Evolutionary conservation across 2,113 vertebrate species (phyloP), one percentile per base, ranked within the genome.

Genomic region (Varanus komodoensis): DNA sequence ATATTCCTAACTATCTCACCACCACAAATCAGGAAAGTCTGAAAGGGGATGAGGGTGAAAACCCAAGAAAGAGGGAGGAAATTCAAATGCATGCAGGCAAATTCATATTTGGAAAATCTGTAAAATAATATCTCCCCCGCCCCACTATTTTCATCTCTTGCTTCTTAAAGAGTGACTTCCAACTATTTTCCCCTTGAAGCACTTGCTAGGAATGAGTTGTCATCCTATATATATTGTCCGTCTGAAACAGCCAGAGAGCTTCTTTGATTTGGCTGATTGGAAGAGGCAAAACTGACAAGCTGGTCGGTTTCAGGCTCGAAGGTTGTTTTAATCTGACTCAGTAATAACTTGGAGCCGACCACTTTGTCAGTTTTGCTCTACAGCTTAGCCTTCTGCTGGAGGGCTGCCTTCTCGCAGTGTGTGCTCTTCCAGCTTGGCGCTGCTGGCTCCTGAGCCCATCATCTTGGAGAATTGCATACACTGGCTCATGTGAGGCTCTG

Each of bases 221-320:
- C 71, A 77, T 84, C 5, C 82, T 61, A 9, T n/a, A 89, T 77
- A 89, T 15, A 84, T 50, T 77, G 29, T 61, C 61, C n/a, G 32
- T 78, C 80, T 71, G 69, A 82, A 82, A 27, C 68, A 29, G 68
- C 34, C 54, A 89, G 87, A 71, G 25, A 89, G 34, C 69, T 74
- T 69, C 23, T 54, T 83, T 83, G 52, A 54, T 52, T 64, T 64
- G 80, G 68, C 69, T 74, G 68, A 77, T 50, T 74, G 54, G 81
- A 77, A 84, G 34, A 89, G 71, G 73, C 81, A 84, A 84, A 75
- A 84, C 29, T 89, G 88, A 84, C 88, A 77, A 83, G 69, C 54
- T 83, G 69, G 71, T 61, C 5, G 7, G 54, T 67, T 67, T 61
- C 71, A 84, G 71, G 69, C 81, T 84, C 81, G 69, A 89, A 67